Evolutionary conservation across 2,113 vertebrate species (phyloP), one percentile per base, ranked within the genome.

Genomic region (Beaufortia kweichowensis): DNA sequence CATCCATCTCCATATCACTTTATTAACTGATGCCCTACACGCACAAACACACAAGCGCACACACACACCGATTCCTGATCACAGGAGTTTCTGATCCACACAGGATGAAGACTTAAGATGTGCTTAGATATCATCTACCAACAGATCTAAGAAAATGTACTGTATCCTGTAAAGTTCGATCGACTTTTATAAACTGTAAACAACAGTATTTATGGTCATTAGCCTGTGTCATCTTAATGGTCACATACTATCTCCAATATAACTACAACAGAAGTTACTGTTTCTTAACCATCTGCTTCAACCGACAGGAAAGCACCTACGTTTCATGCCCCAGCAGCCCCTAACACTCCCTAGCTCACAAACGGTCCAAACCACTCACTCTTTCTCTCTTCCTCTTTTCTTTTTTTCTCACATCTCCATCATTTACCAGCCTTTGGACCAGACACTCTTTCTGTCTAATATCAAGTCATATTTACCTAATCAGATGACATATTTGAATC

Each of bases 1-100:
- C 72, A 82, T 86, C 80, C 62, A 78, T 86, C 85, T 86, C 78
- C 65, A 81, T 85, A 85, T 76, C 66, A 63, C 60, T 64, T 70
- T 57, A 79, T 79, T 77, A 82, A 79, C 33, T 61, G 50, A 57
- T 24, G 50, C 7, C 10, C 1, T 21, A 43, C 55, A 66, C 35
- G 1, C 41, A 67, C 15, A 67, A 24, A 57, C 46, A 24, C 59
- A 12, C 33, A 73, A 43, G 8, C 35, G 55, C 15, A 75, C 39
- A 60, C 50, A 39, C 60, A 10, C n/a, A 74, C 60, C 9, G 15
- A 66, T 21, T 53, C 19, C 48, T 53, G 48, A 17, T n/a, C 21
- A 56, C 4, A 21, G 43, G 26, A 55, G 17, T 64, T 35, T 70
- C 43, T 21, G 28, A 24, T 39, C 48, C 31, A 71, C 46, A 6